phyloP scores from a whole-genome alignment of 1,140 invertebrate genomes.

The Sipha flava region DNA sequence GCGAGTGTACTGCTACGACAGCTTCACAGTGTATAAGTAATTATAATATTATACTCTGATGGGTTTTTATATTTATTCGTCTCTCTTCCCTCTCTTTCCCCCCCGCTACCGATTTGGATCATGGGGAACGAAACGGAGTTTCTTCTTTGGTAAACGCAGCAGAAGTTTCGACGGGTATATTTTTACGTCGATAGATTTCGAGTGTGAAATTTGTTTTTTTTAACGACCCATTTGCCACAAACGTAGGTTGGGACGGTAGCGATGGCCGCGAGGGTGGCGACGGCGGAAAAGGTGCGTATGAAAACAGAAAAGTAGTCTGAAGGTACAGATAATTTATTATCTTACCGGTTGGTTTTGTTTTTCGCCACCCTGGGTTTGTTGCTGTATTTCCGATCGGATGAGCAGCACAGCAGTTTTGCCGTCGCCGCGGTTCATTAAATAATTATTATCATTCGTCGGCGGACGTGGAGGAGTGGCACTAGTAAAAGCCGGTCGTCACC shows the following conservation, averaged over 20 bases:
- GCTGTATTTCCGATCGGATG: constrained; percentile 8
- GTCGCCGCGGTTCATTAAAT: constrained; percentile 5
- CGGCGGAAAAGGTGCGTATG: too few species aligned
- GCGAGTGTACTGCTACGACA: too few species aligned
- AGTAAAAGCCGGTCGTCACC: not conserved
- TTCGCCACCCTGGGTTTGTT: not conserved
- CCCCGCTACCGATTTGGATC: too few species aligned
- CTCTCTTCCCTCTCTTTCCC: too few species aligned
- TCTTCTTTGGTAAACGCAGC: not conserved
- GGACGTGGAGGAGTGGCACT: not conserved
- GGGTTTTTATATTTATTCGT: too few species aligned
- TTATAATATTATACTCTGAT: not conserved
- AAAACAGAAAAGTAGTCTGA: not conserved
- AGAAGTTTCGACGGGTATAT: not conserved
- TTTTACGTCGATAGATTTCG: not conserved
- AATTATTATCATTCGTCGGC: not conserved
- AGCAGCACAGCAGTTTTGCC: not conserved
- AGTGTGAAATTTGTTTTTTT: not conserved
- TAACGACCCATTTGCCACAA: not conserved
- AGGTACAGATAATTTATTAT: not conserved
- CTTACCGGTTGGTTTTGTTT: constrained; percentile 1
- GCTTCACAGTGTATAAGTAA: not conserved
- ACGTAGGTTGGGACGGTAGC: not conserved
- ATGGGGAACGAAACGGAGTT: not conserved
- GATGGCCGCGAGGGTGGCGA: not conserved